Evolutionary conservation across 2,888 invertebrate genomes (phyloP).

Genomic region (Lysandra bellargus): DNA sequence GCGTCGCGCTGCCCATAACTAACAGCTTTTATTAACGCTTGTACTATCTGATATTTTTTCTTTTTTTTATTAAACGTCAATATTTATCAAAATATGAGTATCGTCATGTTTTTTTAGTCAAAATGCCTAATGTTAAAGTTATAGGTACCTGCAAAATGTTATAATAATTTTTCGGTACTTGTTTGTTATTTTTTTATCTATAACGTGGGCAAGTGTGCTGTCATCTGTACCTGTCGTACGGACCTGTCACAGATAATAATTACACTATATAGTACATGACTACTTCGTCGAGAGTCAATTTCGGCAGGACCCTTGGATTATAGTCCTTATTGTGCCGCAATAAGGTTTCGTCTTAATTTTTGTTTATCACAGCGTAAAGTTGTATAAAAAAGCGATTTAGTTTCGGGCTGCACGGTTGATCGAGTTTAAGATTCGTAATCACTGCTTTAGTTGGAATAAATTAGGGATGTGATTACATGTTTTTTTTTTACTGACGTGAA

Average conservation of each 20-base stretch:
- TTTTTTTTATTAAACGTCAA: slow-evolving; percentile 18
- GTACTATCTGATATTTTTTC: slow-evolving; percentile 51
- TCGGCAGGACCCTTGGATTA: slow-evolving; percentile 34
- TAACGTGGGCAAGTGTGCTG: slow-evolving; percentile 51
- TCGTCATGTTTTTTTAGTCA: neutral
- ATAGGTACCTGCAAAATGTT: neutral
- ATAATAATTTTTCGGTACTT: slow-evolving; percentile 15
- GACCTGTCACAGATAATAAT: slow-evolving; percentile 75
- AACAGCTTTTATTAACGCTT: slow-evolving; percentile 74
- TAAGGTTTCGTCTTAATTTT: slow-evolving; percentile 42
- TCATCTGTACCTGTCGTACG: slow-evolving; percentile 62
- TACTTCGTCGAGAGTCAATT: slow-evolving; percentile 49
- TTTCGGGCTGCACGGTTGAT: slow-evolving; percentile 66
- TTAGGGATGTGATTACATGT: slow-evolving; percentile 48
- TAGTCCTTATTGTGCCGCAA: slow-evolving; percentile 44
- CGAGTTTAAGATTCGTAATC: slow-evolving; percentile 70
- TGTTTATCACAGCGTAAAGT: slow-evolving; percentile 31
- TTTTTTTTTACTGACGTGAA: slow-evolving; percentile 8
- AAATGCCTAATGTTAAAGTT: neutral
- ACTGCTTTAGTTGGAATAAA: slow-evolving; percentile 55
- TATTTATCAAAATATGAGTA: neutral
- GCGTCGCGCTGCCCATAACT: slow-evolving; percentile 55
- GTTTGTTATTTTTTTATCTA: slow-evolving; percentile 11
- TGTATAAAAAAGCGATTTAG: slow-evolving; percentile 43
- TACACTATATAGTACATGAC: slow-evolving; percentile 69